Percentiles rank a stretch among this genome's conserved stretches.
Conservation (phyloP, 2,888 invertebrate genomes). For the Chalcosyrphus nemorum region DNA sequence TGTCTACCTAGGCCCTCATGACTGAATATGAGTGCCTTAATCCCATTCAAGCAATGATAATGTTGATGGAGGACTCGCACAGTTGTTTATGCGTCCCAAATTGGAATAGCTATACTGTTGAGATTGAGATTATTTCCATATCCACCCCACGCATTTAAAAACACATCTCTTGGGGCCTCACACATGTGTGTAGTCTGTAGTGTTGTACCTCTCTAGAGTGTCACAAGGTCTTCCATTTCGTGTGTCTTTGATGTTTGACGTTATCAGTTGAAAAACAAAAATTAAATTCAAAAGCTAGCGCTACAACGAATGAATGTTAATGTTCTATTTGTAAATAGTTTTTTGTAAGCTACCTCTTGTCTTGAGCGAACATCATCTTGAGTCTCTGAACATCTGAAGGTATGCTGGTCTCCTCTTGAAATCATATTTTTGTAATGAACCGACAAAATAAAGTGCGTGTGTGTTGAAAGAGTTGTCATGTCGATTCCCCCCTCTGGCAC, state of each 20-base stretch:
- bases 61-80: slow-evolving; percentile 38
- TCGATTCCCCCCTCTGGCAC: background rate
- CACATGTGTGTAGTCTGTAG: background rate
- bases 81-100: slow-evolving; percentile 60
- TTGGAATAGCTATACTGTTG: slow-evolving; percentile 51
- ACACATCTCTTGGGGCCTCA: slow-evolving; percentile 8
- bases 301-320: slow-evolving; percentile 1
- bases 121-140: slow-evolving; percentile 50
- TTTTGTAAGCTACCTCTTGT: slow-evolving; percentile 12
- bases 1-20: slow-evolving; percentile 30
- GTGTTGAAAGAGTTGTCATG: slow-evolving; percentile 49
- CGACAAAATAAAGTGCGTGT: slow-evolving; percentile 17
- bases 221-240: slow-evolving; percentile 32
- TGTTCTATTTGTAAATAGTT: slow-evolving; percentile 13
- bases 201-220: slow-evolving; percentile 5
- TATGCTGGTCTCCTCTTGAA: background rate
- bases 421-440: slow-evolving; percentile 9
- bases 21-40: slow-evolving; percentile 33
- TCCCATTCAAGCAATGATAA: slow-evolving; percentile 4
- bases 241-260: background rate
- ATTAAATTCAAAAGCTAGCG: slow-evolving; percentile 12
- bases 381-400: slow-evolving; percentile 38
- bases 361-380: background rate
- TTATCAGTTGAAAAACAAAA: slow-evolving; percentile 38
- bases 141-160: slow-evolving; percentile 52